Conservation (phyloP, 1,140 invertebrate genomes). For the Calycopis cecrops region DNA sequence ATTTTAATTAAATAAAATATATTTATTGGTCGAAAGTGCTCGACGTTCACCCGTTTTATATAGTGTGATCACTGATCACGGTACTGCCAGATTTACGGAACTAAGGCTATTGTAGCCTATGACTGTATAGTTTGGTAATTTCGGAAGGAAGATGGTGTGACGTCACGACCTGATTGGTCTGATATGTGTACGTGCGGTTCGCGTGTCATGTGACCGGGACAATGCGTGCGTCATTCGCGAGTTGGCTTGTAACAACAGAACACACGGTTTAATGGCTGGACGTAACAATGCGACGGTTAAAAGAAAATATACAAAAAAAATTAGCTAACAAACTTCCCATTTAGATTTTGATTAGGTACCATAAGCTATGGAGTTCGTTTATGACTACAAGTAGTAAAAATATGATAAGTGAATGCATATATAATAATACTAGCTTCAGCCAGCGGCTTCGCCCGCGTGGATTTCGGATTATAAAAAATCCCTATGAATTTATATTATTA, state of each 20-base stretch:
- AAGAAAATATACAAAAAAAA: neutral
- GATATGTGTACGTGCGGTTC: neutral
- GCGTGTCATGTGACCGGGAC: neutral
- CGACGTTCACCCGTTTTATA: neutral
- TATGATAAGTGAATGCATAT: no score
- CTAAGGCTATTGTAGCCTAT: neutral
- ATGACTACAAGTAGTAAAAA: no score
- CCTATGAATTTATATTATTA: no score
- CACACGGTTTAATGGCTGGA: neutral
- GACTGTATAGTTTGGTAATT: neutral
- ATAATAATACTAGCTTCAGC: no score
- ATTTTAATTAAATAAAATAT: no score
- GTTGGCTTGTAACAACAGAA: neutral
- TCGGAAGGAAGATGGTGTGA: neutral
- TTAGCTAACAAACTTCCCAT: no score
- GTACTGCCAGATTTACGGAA: neutral
- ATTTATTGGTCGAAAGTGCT: neutral
- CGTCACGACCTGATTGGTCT: neutral
- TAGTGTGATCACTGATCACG: neutral
- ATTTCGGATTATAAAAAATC: no score
- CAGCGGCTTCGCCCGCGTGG: no score
- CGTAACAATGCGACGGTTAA: neutral
- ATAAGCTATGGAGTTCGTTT: no score
- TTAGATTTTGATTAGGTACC: no score
- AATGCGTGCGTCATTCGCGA: neutral